A percentile compares a stretch with the other conserved stretches of the same genome.
These are phyloP conservation scores for Cylindroiulus punctatus DNA, from an alignment of 2,888 invertebrate species.

Conservation along the genomic window DNA sequence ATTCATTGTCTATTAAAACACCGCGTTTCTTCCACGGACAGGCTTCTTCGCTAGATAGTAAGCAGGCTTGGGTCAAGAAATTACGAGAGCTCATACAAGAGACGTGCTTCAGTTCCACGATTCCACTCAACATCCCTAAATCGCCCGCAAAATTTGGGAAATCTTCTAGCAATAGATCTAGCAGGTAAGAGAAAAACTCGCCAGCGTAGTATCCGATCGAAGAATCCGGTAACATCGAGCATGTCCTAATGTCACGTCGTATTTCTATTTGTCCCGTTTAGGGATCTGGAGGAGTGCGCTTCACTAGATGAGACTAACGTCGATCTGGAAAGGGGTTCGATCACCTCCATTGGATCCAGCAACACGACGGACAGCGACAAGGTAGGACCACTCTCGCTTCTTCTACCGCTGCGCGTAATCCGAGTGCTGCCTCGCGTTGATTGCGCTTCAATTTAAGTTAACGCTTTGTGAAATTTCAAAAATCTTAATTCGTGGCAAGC, in stretches of 20 bases:
- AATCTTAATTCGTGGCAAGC: too few species aligned
- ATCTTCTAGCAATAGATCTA: slow-evolving; percentile 79
- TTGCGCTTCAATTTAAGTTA: not conserved
- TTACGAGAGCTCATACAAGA: slow-evolving; percentile 95
- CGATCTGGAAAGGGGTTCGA: slow-evolving; percentile 83
- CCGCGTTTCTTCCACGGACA: slow-evolving; percentile 67
- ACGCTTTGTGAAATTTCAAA: not conserved
- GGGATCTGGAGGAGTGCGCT: slow-evolving; percentile 88
- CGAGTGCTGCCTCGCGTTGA: too few species aligned
- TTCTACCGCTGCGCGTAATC: not conserved
- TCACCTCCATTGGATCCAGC: slow-evolving; percentile 86
- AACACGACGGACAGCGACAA: slow-evolving; percentile 87
- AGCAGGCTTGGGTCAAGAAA: slow-evolving; percentile 96
- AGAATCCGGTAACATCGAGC: not conserved
- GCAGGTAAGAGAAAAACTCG: slow-evolving; percentile 72
- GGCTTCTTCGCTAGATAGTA: slow-evolving; percentile 89
- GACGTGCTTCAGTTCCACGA: slow-evolving; percentile 88
- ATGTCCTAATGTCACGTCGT: not conserved
- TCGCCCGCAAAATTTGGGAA: slow-evolving; percentile 80
- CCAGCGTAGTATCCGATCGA: too few species aligned
- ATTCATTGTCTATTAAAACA: too few species aligned
- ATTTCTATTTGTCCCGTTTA: slow-evolving; percentile 64
- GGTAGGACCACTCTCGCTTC: too few species aligned
- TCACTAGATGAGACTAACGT: slow-evolving; percentile 80
- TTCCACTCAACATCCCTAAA: slow-evolving; percentile 70